These are phyloP conservation scores for Porites lutea DNA, from an alignment of 64 coral and sea anemone genomes.

Conservation along the genomic window DNA sequence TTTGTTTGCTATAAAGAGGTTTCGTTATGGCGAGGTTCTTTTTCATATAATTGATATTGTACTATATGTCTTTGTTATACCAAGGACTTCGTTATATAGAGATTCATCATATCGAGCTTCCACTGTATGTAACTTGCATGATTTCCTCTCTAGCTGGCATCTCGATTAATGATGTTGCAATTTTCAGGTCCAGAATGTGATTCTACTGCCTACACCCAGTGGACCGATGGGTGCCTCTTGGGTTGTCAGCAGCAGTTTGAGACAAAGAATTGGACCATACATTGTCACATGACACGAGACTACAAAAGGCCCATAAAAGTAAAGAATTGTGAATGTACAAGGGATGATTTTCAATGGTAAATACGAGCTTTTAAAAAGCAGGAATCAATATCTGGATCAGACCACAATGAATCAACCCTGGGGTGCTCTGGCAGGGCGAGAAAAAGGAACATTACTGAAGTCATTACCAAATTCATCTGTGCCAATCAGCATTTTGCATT, in stretches of 20 bases:
- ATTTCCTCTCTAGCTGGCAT: too few relatives aligned
- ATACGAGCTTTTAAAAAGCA: neutral
- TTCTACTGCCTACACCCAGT: constrained; percentile 49
- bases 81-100: too few relatives aligned
- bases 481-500: too few relatives aligned
- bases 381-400: neutral
- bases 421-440: too few relatives aligned
- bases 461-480: too few relatives aligned
- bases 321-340: constrained; percentile 51
- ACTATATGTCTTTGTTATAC: too few relatives aligned
- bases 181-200: constrained; percentile 19
- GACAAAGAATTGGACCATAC: constrained; percentile 74
- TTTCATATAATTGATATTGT: too few relatives aligned
- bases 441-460: too few relatives aligned
- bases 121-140: too few relatives aligned
- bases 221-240: constrained; percentile 45
- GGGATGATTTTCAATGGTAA: constrained; percentile 82
- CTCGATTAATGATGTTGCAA: neutral
- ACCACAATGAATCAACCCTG: neutral
- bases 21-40: too few relatives aligned
- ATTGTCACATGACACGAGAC: constrained; percentile 51
- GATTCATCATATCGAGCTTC: too few relatives aligned
- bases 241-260: constrained; percentile 54
- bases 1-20: too few relatives aligned
- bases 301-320: neutral